Base-by-base conservation (phyloP, 64 coral and sea anemone species). In the Pachyseris speciosa region DNA sequence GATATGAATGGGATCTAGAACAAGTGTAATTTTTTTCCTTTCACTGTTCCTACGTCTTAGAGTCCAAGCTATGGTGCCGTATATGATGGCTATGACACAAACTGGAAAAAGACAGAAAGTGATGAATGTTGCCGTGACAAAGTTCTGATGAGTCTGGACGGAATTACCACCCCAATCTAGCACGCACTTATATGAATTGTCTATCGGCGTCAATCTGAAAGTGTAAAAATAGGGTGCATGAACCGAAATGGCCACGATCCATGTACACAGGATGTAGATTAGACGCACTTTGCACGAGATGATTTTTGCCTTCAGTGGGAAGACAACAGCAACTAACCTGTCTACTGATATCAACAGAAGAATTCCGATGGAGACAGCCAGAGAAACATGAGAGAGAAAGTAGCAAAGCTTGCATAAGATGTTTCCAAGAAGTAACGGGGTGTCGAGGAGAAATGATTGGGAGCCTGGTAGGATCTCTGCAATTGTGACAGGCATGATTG, bases 341-440 rank as follows among this genome's bases (percentile, higher is more conserved):
- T 89, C 87, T 6, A 89, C 24, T 59, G 87, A 33, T 5, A 89
- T 80, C 9, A 60, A 7, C 4, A 80, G 1, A 31, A 89, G 72
- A 17, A 73, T 89, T 65, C 33, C 19, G 5, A 89, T 61, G 19
- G 87, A 89, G 12, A 89, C 58, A 26, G 34, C 37, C 4, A 61
- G 9, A 20, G 70, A 89, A 16, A 67, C 74, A 67, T 89, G 55
- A 9, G 70, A 28, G 5, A 89, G 51, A 44, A 89, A 80, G 40
- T 66, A 78, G 16, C 28, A 30, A 57, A 89, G 70, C 78, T 89
- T 89, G 60, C 73, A 89, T 7, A 78, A 31, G 22, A 45, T 34
- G 19, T 44, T 75, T 22, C 73, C 87, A 9, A 79, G 1, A 7
- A 58, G 2, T 13, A 37, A 39, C 17, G 70, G 59, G 33, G 15